Evolutionary conservation across 1,140 invertebrate genomes (phyloP).

Genomic region (Eumeta japonica): DNA sequence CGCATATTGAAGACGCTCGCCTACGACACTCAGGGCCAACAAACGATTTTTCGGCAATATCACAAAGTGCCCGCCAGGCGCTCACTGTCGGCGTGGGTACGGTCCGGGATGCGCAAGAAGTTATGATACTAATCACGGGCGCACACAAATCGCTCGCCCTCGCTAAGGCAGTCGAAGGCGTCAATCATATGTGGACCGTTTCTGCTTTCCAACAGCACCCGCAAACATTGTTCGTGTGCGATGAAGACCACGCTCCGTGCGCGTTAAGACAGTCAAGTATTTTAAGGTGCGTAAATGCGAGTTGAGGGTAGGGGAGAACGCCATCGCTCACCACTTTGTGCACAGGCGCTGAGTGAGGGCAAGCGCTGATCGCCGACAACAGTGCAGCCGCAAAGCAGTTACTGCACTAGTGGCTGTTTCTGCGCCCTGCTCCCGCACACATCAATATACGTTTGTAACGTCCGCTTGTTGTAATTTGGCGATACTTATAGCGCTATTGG

Average conservation of each 20-base stretch:
- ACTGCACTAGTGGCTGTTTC: too few relatives aligned
- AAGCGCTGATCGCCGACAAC: constrained; percentile 67
- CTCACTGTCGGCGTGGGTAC: constrained; percentile 98
- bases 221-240: constrained; percentile 86
- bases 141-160: constrained; percentile 95
- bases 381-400: too few relatives aligned
- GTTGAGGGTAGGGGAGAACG: too few relatives aligned
- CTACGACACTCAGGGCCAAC: constrained; percentile 95
- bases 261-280: constrained; percentile 98
- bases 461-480: too few relatives aligned
- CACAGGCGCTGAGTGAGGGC: constrained; percentile 72
- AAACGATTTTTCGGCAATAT: constrained; percentile 96
- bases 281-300: constrained; percentile 80
- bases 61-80: constrained; percentile 88
- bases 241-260: constrained; percentile 95
- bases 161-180: constrained; percentile 93
- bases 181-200: constrained; percentile 99
- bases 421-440: too few relatives aligned
- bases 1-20: constrained; percentile 96
- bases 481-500: too few relatives aligned
- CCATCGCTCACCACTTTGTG: constrained; percentile 5
- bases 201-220: constrained; percentile 97
- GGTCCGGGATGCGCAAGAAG: constrained; percentile 97
- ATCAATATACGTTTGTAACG: too few relatives aligned
- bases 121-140: constrained; percentile 98